Percentiles rank a stretch among this genome's conserved stretches.
These are phyloP conservation scores for Hyperopisus bebe DNA, from an alignment of 2,113 vertebrate species.

Conservation along the genomic window DNA sequence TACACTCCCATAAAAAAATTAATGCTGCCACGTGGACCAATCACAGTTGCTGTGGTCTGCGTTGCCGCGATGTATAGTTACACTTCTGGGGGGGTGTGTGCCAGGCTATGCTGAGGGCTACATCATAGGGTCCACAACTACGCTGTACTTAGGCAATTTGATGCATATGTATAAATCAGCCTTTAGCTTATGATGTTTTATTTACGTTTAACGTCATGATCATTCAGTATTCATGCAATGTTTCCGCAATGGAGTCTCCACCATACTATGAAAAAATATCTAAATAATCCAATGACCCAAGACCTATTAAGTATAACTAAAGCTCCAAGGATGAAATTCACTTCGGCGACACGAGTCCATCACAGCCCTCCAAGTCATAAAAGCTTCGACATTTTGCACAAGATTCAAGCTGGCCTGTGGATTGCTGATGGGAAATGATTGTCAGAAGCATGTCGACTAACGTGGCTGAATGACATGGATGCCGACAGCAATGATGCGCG, in stretches of 20 bases:
- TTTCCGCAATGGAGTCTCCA: background rate
- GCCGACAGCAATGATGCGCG: slow-evolving; percentile 51
- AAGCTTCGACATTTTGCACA: background rate
- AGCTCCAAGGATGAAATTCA: background rate
- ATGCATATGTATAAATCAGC: background rate
- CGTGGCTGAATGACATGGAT: slow-evolving; percentile 42
- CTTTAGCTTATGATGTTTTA: background rate
- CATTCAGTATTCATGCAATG: background rate
- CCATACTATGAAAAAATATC: background rate
- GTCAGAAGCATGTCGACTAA: slow-evolving; percentile 31
- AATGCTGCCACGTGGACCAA: background rate
- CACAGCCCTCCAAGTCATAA: background rate
- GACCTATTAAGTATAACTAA: background rate
- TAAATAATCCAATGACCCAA: background rate
- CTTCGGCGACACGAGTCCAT: background rate
- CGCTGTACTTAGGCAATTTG: background rate
- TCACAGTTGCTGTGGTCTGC: background rate
- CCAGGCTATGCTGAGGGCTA: background rate
- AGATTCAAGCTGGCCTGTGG: background rate
- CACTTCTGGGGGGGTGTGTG: background rate
- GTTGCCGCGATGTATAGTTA: no score
- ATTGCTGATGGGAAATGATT: background rate
- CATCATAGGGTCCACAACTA: background rate
- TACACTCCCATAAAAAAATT: background rate
- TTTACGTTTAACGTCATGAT: background rate